These are phyloP conservation scores for Argopecten irradians DNA, from an alignment of 1,140 invertebrate genomes.

Conservation along the genomic window DNA sequence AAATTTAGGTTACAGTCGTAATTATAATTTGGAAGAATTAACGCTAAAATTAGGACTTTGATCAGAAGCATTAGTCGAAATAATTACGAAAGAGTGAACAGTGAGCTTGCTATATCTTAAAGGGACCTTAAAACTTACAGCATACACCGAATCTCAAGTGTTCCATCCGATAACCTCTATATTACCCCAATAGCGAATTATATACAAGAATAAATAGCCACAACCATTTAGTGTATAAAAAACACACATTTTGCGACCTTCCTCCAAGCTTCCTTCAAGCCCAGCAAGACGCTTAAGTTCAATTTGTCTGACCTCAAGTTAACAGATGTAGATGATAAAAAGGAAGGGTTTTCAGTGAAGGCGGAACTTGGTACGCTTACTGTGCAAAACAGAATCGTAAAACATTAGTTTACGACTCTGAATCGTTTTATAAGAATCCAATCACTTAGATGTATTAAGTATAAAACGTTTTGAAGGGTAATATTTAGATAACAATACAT, in stretches of 20 bases:
- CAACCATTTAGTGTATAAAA: too few species aligned
- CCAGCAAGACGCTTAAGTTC: constrained; percentile 7
- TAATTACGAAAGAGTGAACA: too few species aligned
- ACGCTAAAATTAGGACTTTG: too few species aligned
- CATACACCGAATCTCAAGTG: not conserved
- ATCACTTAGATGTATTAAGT: too few species aligned
- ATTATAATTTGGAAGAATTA: too few species aligned
- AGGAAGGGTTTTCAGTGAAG: not conserved
- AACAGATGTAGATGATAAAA: constrained; percentile 1
- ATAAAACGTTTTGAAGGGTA: too few species aligned
- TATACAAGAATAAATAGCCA: not conserved
- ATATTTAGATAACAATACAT: too few species aligned
- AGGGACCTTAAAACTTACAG: too few species aligned
- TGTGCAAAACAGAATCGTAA: not conserved
- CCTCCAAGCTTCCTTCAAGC: not conserved
- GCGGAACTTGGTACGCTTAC: not conserved
- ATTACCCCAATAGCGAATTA: not conserved
- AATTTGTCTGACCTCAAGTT: not conserved
- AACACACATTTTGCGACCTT: constrained; percentile 15
- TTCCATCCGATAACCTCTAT: not conserved
- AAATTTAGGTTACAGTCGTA: too few species aligned
- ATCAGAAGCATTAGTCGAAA: too few species aligned
- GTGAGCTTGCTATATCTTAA: too few species aligned
- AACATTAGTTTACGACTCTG: not conserved
- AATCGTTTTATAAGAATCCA: too few species aligned